Evolutionary conservation across 2,888 invertebrate genomes (phyloP), one percentile per base, ranked within the genome.

Genomic region (Lampropteryx suffumata): DNA sequence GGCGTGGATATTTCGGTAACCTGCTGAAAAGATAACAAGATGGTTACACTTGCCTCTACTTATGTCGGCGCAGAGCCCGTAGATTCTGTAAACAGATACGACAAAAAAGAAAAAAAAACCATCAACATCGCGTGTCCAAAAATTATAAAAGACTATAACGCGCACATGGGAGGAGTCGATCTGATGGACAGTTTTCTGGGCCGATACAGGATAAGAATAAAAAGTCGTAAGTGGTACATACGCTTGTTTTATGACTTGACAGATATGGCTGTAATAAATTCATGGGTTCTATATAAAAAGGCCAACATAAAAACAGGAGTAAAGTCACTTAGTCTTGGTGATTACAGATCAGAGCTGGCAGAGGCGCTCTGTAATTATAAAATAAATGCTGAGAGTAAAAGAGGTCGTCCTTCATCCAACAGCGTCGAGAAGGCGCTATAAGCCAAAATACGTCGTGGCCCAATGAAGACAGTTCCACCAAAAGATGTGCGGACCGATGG

Each of bases 11-110:
- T 53, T 9, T 21, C 44, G 9, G 13, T 27, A 33, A 32, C 50
- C 6, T 29, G 33, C 28, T 53, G 59, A 53, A 55, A 51, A 33
- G 55, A 59, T 34, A 59, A 51, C 26, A 54, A 54, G 27, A 27
- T 27, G 21, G 21, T 21, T 21, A 21, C 21, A 21, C 21, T 5
- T 21, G 21, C 21, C 21, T 21, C 2, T 5, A 21, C 3, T n/a
- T n/a, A n/a, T n/a, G n/a, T n/a, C n/a, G n/a, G n/a, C n/a, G n/a
- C n/a, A n/a, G n/a, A n/a, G n/a, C 21, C 21, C 21, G 21, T 21
- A 21, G 21, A 21, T 21, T 21, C 21, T 24, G 4, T 24, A 24
- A 6, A 5, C 3, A 24, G 24, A 24, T 24, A 24, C 6, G 3
- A 5, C 24, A 24, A 24, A 24, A 24, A 24, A 24, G 24, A 24